Percentiles rank a stretch among this genome's conserved stretches.
These are phyloP conservation scores for Aphelenchoides avenae DNA, from an alignment of 1,140 invertebrate genomes.

Conservation along the genomic window DNA sequence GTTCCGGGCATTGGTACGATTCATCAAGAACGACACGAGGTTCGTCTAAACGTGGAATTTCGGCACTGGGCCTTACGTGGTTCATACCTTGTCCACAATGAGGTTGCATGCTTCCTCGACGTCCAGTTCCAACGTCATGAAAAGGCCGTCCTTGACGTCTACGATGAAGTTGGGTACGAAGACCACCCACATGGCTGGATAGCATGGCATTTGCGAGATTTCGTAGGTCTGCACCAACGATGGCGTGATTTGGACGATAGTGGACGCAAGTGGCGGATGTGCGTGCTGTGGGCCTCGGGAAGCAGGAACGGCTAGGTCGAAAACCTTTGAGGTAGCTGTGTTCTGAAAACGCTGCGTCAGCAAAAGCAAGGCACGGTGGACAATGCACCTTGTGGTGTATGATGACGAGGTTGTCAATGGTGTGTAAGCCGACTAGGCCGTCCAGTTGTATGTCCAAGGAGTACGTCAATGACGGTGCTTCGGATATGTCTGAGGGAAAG, in stretches of 20 bases:
- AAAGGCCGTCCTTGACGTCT: conserved; percentile 26
- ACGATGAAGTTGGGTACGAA: conserved; percentile 36
- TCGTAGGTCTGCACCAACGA: neutral
- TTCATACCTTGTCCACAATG: conserved; percentile 31
- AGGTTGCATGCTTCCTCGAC: conserved; percentile 11
- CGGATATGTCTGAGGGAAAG: no score
- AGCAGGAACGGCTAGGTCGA: conserved; percentile 21
- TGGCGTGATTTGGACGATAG: neutral
- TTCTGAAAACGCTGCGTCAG: conserved; percentile 8
- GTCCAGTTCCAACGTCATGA: conserved; percentile 29
- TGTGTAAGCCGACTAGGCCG: conserved; percentile 25
- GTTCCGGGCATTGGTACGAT: conserved; percentile 25
- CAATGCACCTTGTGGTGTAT: conserved; percentile 23
- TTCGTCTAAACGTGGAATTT: conserved; percentile 13
- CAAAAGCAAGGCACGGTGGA: neutral
- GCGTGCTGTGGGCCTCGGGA: neutral
- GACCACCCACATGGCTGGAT: conserved; percentile 24
- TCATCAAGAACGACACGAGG: conserved; percentile 28
- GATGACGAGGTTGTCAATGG: conserved; percentile 33
- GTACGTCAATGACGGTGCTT: no score
- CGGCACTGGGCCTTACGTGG: no score
- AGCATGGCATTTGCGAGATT: conserved; percentile 1
- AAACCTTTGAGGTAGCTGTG: conserved; percentile 22
- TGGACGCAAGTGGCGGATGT: conserved; percentile 2
- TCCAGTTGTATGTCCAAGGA: no score